A percentile compares a stretch with the other conserved stretches of the same genome.
These are phyloP conservation scores for Petrocephalus schoutedeni DNA, from an alignment of 2,797 vertebrate species.

Conservation along the genomic window DNA sequence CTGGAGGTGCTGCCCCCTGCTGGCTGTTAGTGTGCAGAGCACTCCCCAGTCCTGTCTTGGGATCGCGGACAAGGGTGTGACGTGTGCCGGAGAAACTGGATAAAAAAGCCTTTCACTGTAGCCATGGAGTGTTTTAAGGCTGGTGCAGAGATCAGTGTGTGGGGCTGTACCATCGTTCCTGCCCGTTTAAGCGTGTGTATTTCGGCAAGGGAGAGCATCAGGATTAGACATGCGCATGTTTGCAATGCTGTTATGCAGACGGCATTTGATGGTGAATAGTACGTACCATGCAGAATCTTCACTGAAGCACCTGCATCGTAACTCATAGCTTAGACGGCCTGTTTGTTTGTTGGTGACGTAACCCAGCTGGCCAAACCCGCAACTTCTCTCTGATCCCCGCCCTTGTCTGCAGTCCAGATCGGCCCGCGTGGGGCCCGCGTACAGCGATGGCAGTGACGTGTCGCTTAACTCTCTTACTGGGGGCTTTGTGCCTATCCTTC, in stretches of 20 bases:
- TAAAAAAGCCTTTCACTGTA: neutral
- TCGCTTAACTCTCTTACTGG: neutral
- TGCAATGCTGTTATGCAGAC: neutral
- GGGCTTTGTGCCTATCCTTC: neutral
- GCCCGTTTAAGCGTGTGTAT: neutral
- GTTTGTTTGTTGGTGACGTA: neutral
- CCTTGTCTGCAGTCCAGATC: neutral
- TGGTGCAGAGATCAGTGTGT: neutral
- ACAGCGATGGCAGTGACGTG: neutral
- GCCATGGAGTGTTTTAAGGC: neutral
- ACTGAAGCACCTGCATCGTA: neutral
- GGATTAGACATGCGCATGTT: neutral
- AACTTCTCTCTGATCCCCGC: neutral
- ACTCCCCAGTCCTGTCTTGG: neutral
- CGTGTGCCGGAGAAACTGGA: neutral
- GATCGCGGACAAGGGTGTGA: neutral
- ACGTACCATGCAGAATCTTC: neutral
- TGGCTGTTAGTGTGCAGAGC: neutral
- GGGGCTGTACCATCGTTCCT: neutral
- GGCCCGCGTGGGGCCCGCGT: neutral
- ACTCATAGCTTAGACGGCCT: neutral
- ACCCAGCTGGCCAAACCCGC: neutral
- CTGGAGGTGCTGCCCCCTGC: conserved; percentile 8
- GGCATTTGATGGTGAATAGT: neutral
- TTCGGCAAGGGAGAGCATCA: neutral